A percentile compares a stretch with the other conserved stretches of the same genome.
phyloP scores from a whole-genome alignment of 2,113 vertebrate genomes.

The Tragelaphus imberbis region DNA sequence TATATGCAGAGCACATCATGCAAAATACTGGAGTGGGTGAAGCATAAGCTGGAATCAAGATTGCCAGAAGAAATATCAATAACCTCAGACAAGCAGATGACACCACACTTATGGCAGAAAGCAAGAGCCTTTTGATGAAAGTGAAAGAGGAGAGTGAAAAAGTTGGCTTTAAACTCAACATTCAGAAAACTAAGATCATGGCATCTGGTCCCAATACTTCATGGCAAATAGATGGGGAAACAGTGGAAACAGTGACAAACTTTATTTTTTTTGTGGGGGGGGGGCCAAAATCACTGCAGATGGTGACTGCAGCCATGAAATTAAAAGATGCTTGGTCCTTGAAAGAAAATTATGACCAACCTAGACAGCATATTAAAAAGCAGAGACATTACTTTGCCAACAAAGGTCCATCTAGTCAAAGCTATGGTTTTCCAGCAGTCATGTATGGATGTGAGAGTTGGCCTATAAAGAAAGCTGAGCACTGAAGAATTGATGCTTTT shows the following conservation, averaged over 20 bases:
- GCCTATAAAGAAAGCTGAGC: not conserved
- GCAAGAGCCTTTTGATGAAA: not conserved
- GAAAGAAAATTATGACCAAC: not conserved
- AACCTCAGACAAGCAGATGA: not conserved
- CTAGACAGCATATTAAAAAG: not conserved
- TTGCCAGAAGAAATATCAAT: not conserved
- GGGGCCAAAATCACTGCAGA: not conserved
- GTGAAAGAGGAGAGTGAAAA: not conserved
- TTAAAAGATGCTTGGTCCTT: not conserved
- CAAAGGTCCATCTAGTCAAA: not conserved
- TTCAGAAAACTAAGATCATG: not conserved
- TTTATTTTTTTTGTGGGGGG: not conserved
- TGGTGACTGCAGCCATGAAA: not conserved
- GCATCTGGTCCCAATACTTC: not conserved
- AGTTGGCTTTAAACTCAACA: not conserved
- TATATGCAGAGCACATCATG: not conserved
- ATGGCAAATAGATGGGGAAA: not conserved
- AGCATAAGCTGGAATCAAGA: not conserved
- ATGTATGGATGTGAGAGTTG: not conserved
- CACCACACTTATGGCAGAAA: not conserved
- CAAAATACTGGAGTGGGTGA: not conserved
- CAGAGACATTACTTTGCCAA: not conserved
- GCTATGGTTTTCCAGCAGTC: not conserved
- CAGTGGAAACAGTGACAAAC: not conserved
- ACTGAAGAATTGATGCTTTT: not conserved